A percentile compares a stretch with the other conserved stretches of the same genome.
phyloP scores from a whole-genome alignment of 1,140 invertebrate genomes.

The Batillaria attramentaria region DNA sequence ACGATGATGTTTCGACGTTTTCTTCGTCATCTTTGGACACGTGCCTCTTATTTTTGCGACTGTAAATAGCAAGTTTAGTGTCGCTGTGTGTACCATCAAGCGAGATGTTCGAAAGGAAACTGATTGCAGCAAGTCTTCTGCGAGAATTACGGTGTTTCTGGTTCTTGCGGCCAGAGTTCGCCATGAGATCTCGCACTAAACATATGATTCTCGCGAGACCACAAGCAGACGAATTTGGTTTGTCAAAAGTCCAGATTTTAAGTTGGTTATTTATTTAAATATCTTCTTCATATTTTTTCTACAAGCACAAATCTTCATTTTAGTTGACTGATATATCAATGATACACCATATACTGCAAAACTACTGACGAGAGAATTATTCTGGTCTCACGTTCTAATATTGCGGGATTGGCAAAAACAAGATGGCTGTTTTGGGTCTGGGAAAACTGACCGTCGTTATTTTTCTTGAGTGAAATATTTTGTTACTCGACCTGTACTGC shows the following conservation, averaged over 20 bases:
- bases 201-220: constrained; percentile 14
- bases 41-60: constrained; percentile 51
- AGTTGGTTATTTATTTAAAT: too few species aligned
- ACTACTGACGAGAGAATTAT: too few species aligned
- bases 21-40: constrained; percentile 16
- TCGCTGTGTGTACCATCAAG: constrained; percentile 92
- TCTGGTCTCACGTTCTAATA: too few species aligned
- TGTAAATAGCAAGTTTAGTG: constrained; percentile 77
- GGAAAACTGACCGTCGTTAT: too few species aligned
- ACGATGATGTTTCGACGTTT: background rate
- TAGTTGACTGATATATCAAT: too few species aligned
- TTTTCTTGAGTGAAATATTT: too few species aligned
- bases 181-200: constrained; percentile 44
- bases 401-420: too few species aligned
- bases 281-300: too few species aligned
- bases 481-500: too few species aligned
- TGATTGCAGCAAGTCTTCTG: constrained; percentile 69
- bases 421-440: too few species aligned
- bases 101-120: constrained; percentile 95
- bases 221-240: constrained; percentile 26
- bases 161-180: constrained; percentile 54
- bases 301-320: too few species aligned
- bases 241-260: constrained; percentile 10
- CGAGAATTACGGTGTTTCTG: constrained; percentile 52
- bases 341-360: too few species aligned